Conservation (phyloP, 2,113 vertebrate species). For the Ammodramus savannarum region DNA sequence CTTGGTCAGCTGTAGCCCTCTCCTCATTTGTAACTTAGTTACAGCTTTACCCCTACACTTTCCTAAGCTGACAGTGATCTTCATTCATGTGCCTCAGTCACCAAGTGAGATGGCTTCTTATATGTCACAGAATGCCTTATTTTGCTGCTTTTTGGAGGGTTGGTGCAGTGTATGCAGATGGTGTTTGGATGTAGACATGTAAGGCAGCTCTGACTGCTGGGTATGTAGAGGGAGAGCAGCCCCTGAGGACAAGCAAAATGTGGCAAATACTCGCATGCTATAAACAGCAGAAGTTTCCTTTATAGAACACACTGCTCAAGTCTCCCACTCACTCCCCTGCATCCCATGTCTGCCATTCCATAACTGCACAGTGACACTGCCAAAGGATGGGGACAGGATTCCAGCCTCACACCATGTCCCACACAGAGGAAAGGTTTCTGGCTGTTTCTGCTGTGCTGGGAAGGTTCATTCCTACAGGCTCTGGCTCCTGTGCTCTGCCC, state of each 20-base stretch:
- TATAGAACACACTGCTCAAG: neutral
- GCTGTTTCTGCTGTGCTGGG: accelerated
- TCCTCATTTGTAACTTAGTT: neutral
- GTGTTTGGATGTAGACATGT: neutral
- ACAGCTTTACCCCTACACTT: neutral
- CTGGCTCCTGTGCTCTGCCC: neutral
- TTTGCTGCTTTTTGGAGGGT: neutral
- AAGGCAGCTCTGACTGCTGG: neutral
- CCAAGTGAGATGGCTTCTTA: neutral
- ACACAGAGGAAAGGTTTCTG: accelerated
- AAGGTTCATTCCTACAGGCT: neutral
- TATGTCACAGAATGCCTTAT: neutral
- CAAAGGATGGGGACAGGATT: neutral
- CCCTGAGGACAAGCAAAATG: neutral
- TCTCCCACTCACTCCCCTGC: neutral
- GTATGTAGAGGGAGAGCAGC: neutral
- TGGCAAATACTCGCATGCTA: neutral
- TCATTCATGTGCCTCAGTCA: neutral
- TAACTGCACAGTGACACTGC: neutral
- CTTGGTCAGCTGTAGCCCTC: neutral
- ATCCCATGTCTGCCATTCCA: neutral
- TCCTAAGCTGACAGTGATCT: neutral
- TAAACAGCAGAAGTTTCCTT: neutral
- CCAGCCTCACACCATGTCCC: neutral
- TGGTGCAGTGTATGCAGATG: neutral